These are phyloP conservation scores for Phenganax subtilis DNA, from an alignment of 92 coral and sea anemone species.

Conservation along the genomic window DNA sequence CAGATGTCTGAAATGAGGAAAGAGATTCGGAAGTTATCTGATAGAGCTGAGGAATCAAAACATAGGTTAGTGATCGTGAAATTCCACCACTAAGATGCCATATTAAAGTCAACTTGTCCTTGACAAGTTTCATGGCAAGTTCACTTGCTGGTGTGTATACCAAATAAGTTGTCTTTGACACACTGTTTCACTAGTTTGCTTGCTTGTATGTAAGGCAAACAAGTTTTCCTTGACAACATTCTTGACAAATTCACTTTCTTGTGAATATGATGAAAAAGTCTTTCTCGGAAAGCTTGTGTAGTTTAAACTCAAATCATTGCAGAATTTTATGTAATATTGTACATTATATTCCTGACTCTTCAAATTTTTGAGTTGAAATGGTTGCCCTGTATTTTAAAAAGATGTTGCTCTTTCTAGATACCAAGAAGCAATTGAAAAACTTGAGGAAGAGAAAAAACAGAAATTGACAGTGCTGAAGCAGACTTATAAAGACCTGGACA, in stretches of 20 bases:
- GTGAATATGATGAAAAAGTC: no score
- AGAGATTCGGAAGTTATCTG: conserved; percentile 25
- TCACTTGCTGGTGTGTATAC: no score
- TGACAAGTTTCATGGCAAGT: no score
- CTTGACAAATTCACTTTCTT: no score
- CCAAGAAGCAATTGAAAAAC: conserved; percentile 23
- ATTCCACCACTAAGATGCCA: neutral
- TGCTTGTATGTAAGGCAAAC: no score
- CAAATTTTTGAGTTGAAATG: neutral
- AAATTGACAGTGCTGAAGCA: neutral
- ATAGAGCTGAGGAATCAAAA: conserved; percentile 14
- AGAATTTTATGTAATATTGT: neutral
- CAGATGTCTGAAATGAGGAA: conserved; percentile 21
- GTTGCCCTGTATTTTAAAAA: neutral
- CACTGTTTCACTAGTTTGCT: no score
- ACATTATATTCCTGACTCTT: neutral
- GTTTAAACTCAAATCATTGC: no score
- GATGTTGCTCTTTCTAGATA: neutral
- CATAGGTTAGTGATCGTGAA: neutral
- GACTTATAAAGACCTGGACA: conserved; percentile 10
- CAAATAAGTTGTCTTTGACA: no score
- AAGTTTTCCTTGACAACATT: no score
- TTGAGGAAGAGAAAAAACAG: conserved; percentile 8
- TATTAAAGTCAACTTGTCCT: no score
- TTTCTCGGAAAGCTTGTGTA: no score